Percentiles rank a stretch among this genome's conserved stretches.
Conservation (phyloP, 2,113 vertebrate genomes). For the Cyprinodon brontotheroides region DNA sequence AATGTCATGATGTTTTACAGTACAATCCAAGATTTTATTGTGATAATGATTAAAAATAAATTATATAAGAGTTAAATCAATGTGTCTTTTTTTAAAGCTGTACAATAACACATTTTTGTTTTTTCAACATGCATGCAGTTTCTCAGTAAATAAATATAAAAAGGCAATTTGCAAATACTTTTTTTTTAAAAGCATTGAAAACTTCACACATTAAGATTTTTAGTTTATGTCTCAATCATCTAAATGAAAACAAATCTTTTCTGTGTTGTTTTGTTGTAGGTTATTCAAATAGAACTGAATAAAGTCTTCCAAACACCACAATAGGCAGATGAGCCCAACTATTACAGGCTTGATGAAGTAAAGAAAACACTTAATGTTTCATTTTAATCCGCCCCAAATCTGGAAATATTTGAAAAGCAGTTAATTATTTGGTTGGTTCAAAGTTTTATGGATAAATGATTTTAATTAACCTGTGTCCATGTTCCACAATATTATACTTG, state of each 20-base stretch:
- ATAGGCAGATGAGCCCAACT: not conserved
- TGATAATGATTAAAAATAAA: too few species aligned
- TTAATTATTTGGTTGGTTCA: constrained; percentile 80
- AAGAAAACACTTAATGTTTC: constrained; percentile 65
- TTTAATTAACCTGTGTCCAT: constrained; percentile 60
- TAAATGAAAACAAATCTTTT: not conserved
- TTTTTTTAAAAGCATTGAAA: not conserved
- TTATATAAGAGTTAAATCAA: too few species aligned
- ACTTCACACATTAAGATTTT: not conserved
- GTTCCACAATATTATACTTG: constrained; percentile 48
- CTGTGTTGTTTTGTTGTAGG: not conserved
- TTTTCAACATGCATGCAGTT: too few species aligned
- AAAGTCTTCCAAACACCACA: constrained; percentile 3
- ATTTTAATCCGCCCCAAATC: constrained; percentile 58
- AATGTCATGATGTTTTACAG: too few species aligned
- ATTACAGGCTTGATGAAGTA: constrained; percentile 26
- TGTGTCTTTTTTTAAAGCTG: too few species aligned
- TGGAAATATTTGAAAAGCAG: constrained; percentile 74
- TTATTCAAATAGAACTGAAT: not conserved
- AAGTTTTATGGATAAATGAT: constrained; percentile 76
- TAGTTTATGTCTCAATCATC: not conserved
- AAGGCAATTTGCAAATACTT: not conserved
- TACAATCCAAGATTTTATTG: too few species aligned
- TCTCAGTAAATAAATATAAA: too few species aligned
- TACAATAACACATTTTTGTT: too few species aligned